phyloP scores from a whole-genome alignment of 2,113 vertebrate genomes.

The Eonycteris spelaea region DNA sequence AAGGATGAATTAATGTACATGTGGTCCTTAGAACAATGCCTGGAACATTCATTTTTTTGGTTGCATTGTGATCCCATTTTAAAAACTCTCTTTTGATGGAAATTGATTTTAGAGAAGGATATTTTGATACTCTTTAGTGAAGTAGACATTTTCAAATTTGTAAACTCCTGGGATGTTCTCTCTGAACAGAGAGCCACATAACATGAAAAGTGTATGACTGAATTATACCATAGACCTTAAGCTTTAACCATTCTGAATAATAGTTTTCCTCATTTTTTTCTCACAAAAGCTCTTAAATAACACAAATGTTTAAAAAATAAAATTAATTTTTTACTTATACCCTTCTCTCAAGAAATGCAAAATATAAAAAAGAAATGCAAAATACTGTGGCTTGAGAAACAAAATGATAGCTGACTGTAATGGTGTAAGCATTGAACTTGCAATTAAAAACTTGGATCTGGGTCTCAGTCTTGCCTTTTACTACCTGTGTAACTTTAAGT shows the following conservation, averaged over 20 bases:
- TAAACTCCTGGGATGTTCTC: neutral
- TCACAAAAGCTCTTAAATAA: neutral
- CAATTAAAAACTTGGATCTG: neutral
- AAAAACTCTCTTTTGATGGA: neutral
- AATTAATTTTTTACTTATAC: neutral
- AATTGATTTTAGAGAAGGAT: neutral
- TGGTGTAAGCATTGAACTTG: neutral
- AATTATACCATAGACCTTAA: neutral
- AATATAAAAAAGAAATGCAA: neutral
- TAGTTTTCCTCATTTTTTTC: neutral
- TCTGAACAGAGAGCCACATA: neutral
- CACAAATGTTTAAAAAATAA: neutral
- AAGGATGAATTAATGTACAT: too few species aligned
- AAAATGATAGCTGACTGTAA: neutral
- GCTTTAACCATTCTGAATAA: neutral
- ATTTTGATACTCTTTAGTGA: neutral
- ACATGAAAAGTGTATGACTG: neutral
- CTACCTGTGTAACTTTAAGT: neutral
- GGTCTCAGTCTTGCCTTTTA: neutral
- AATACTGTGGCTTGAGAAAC: neutral
- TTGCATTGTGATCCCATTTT: neutral
- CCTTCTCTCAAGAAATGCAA: neutral
- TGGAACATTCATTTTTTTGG: rapidly evolving
- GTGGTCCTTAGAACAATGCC: neutral
- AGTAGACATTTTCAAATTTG: neutral